Evolutionary conservation across 2,888 invertebrate genomes (phyloP), one percentile per base, ranked within the genome.

Genomic region (Diarsia mendica): DNA sequence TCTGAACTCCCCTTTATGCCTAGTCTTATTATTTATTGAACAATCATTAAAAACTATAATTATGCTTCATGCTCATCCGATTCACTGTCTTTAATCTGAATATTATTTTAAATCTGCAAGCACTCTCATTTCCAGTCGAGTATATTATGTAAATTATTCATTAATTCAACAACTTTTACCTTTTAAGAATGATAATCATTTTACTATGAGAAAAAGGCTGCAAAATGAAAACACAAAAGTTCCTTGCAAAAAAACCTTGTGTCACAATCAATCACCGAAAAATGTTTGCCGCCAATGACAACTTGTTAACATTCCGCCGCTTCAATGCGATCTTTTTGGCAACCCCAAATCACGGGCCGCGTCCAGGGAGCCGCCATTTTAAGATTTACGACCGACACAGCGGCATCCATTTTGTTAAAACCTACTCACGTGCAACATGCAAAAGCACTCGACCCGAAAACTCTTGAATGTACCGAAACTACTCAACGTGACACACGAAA

Each of bases 311-410:
- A 85, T 83, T 79, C 58, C 39, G 72, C 80, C 81, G 80, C 78
- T 80, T 69, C 75, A 77, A 78, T 67, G 71, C 70, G 83, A 87
- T 88, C 87, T 84, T 89, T 89, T 89, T 87, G 83, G 72, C 81
- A 77, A 74, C 75, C 81, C 73, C 73, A 80, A 78, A 79, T 77
- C 79, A 72, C 61, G 74, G 73, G 69, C 65, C 61, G 80, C 89
- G 93, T 91, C 92, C 93, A 90, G 93, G 92, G 93, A 92, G 80
- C 89, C 90, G 91, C 91, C 92, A 91, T 93, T 92, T 90, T 89
- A 90, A 92, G 92, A 94, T 94, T 93, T 94, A 94, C 92, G 93
- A 92, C 83, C 90, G 84, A 85, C 87, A 80, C 68, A 84, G 89
- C 75, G 88, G 79, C 84, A 80, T 84, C 85, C 87, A 83, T 88